Evolutionary conservation across 2,888 invertebrate genomes (phyloP).

Genomic region (Phaonia tiefii): DNA sequence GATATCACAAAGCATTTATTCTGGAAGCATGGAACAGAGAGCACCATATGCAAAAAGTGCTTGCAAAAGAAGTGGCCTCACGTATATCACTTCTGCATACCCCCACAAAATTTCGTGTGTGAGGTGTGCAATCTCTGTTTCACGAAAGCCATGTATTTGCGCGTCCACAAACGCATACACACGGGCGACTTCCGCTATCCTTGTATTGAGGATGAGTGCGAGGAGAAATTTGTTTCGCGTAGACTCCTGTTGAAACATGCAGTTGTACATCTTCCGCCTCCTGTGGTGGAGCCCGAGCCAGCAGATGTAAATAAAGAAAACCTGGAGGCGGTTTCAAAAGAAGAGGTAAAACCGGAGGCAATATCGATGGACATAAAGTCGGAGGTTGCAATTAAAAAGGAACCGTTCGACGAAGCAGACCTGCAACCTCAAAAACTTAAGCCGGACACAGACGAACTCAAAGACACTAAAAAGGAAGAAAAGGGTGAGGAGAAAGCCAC

Average conservation of each 20-base stretch:
- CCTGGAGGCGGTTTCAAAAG: neutral
- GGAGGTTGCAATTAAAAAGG: constrained; percentile 47
- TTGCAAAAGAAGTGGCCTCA: constrained; percentile 95
- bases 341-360: constrained; percentile 24
- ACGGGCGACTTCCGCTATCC: constrained; percentile 86
- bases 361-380: constrained; percentile 39
- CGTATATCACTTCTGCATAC: constrained; percentile 94
- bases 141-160: constrained; percentile 88
- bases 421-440: constrained; percentile 29
- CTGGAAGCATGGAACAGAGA: constrained; percentile 96
- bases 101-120: constrained; percentile 88
- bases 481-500: constrained; percentile 28
- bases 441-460: constrained; percentile 16
- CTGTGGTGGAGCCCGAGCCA: constrained; percentile 36
- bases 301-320: constrained; percentile 42
- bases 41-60: constrained; percentile 91
- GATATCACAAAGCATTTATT: constrained; percentile 94
- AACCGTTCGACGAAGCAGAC: constrained; percentile 55
- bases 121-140: constrained; percentile 90
- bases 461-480: constrained; percentile 28
- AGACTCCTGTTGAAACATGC: constrained; percentile 89
- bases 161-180: constrained; percentile 92
- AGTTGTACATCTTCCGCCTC: constrained; percentile 81
- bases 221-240: constrained; percentile 90
- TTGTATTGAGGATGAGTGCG: constrained; percentile 87